Evolutionary conservation across 2,113 vertebrate species (phyloP).

Genomic region (Rhinolophus sinicus): DNA sequence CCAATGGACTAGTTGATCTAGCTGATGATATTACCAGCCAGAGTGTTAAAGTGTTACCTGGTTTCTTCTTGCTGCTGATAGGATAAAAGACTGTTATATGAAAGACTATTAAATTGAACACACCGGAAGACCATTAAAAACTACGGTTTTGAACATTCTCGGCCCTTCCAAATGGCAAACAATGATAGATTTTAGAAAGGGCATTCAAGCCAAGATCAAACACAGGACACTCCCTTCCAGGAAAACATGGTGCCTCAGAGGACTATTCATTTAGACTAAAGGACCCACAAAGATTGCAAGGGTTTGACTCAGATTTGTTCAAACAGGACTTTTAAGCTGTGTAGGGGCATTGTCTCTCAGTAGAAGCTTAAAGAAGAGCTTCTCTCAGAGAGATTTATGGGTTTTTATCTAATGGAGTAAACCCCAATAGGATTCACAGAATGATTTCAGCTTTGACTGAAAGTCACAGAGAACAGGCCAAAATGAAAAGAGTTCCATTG

Average conservation of each 20-base stretch:
- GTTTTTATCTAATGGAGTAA: not conserved
- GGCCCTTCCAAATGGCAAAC: not conserved
- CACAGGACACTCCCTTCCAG: not conserved
- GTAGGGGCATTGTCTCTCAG: not conserved
- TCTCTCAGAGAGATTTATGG: not conserved
- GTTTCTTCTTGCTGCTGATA: not conserved
- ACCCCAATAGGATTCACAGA: not conserved
- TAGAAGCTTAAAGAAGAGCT: not conserved
- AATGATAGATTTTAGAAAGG: conserved; percentile 1
- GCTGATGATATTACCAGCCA: not conserved
- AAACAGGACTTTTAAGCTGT: not conserved
- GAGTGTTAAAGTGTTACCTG: not conserved
- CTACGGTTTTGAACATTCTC: not conserved
- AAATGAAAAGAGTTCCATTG: not conserved
- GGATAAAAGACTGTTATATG: not conserved
- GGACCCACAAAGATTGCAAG: not conserved
- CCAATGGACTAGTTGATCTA: not conserved
- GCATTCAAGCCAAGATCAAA: not conserved
- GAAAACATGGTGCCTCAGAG: not conserved
- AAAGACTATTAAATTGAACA: not conserved
- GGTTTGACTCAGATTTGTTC: not conserved
- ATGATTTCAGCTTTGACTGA: not conserved
- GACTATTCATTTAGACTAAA: not conserved
- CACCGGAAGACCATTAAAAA: not conserved
- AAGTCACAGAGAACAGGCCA: conserved; percentile 2